Evolutionary conservation across 2,888 invertebrate species (phyloP).

Genomic region (Amphipoea lucens): DNA sequence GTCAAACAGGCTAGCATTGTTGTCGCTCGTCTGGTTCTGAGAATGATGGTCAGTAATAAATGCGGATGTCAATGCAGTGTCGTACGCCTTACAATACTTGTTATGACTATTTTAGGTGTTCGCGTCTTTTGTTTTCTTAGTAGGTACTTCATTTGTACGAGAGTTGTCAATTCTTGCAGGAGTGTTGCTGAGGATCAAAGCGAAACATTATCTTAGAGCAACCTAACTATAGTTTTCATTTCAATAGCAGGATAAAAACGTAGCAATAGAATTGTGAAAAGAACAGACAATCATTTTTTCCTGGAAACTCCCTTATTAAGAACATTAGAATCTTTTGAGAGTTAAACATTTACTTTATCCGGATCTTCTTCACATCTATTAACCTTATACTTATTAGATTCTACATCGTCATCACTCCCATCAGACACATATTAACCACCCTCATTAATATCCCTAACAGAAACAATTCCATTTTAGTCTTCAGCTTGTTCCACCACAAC

Average conservation of each 20-base stretch:
- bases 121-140: conserved; percentile 28
- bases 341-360: neutral
- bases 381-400: neutral
- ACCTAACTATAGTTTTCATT: neutral
- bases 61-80: conserved; percentile 66
- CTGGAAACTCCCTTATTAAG: neutral
- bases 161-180: conserved; percentile 19
- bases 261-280: neutral
- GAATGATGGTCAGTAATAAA: conserved; percentile 67
- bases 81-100: conserved; percentile 57
- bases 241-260: neutral
- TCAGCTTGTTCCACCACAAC: conserved; percentile 9
- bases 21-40: conserved; percentile 60
- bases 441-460: neutral
- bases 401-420: neutral
- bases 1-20: conserved; percentile 68
- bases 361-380: neutral
- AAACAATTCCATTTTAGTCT: conserved; percentile 15
- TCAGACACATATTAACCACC: neutral
- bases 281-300: neutral
- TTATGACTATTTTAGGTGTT: conserved; percentile 56
- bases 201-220: no score
- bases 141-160: neutral
- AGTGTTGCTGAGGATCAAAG: neutral
- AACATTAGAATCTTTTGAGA: neutral